Evolutionary conservation across 2,113 vertebrate genomes (phyloP).

Genomic region (Charadrius vociferus): DNA sequence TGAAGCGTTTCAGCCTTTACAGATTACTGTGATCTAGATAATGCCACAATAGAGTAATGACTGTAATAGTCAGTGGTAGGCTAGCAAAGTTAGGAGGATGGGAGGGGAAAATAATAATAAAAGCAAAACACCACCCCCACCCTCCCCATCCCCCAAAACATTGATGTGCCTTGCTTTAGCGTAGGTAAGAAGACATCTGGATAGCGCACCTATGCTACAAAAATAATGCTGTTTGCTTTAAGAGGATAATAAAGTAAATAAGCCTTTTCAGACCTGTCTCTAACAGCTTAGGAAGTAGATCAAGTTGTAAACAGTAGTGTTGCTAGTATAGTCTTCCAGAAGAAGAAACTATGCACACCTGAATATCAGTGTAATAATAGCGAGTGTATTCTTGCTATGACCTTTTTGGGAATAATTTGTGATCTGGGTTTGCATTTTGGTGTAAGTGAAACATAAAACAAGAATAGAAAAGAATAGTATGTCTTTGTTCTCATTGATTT

Average conservation of each 20-base stretch:
- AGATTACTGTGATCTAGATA: background rate
- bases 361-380: background rate
- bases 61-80: background rate
- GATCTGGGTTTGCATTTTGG: background rate
- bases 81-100: background rate
- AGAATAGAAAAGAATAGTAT: background rate
- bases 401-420: background rate
- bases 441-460: background rate
- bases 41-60: background rate
- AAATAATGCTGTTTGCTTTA: background rate
- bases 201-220: background rate
- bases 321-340: background rate
- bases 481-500: constrained; percentile 16
- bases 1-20: background rate
- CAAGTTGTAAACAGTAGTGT: background rate
- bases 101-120: background rate
- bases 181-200: rapidly evolving
- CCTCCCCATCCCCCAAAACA: too few species aligned
- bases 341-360: background rate
- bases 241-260: background rate
- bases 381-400: background rate
- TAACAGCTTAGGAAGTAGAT: background rate
- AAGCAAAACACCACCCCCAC: background rate
- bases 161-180: background rate
- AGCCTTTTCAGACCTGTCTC: background rate